Conservation (phyloP, 2,888 invertebrate genomes). For the Pachycephus smyrnensis region DNA sequence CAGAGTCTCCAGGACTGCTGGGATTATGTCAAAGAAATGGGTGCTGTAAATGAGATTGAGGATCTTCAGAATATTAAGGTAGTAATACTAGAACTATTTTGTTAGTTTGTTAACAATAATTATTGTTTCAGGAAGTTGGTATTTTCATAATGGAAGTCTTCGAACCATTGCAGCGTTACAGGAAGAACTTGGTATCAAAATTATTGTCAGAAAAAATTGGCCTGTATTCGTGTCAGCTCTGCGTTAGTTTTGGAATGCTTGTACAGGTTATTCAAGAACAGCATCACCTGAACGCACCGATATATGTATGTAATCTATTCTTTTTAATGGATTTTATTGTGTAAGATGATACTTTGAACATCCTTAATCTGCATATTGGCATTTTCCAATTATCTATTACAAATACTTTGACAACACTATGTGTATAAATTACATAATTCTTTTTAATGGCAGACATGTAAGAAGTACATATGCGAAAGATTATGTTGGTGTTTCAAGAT, state of each 20-base stretch:
- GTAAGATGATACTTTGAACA: not conserved
- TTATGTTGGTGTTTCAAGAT: conserved; percentile 58
- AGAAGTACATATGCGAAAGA: conserved; percentile 60
- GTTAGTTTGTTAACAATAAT: not conserved
- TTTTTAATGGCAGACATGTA: conserved; percentile 47
- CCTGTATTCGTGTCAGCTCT: conserved; percentile 57
- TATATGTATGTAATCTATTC: conserved; percentile 49
- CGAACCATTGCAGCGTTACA: conserved; percentile 50
- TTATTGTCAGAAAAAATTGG: conserved; percentile 51
- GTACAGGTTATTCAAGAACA: conserved; percentile 57
- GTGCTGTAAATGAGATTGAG: conserved; percentile 56
- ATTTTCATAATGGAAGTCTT: conserved; percentile 55
- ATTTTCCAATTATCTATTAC: not conserved
- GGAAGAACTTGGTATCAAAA: conserved; percentile 50
- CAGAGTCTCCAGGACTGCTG: conserved; percentile 54
- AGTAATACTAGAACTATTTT: not conserved
- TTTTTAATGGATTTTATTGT: not conserved
- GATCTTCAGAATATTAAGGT: conserved; percentile 62
- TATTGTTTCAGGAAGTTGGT: conserved; percentile 54
- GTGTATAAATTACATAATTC: not conserved
- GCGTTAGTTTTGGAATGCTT: conserved; percentile 52
- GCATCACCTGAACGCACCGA: conserved; percentile 53
- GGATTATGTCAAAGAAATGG: conserved; percentile 60
- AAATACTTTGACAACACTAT: not conserved
- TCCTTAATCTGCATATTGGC: not conserved